Percentiles rank a stretch among this genome's conserved stretches.
These are phyloP conservation scores for Umimayanthus chanpuru DNA, from an alignment of 92 coral and sea anemone species.

Conservation along the genomic window DNA sequence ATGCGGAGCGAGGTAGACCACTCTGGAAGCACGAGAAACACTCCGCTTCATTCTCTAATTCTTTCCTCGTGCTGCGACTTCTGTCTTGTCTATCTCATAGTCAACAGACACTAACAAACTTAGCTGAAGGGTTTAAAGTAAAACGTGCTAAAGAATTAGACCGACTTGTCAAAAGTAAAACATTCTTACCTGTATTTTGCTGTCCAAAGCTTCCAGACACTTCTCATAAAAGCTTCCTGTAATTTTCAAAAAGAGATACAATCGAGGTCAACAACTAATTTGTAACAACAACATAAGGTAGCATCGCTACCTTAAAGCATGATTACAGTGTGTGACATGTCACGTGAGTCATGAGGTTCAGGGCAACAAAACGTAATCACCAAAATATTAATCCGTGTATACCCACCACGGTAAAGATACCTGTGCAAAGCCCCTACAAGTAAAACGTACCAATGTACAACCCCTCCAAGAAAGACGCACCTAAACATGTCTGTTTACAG, in stretches of 20 bases:
- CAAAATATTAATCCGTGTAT: neutral
- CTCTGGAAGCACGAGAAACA: no score
- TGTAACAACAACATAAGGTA: no score
- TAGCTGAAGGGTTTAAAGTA: neutral
- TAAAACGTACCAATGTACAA: neutral
- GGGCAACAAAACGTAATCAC: no score
- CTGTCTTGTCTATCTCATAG: no score
- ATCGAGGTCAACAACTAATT: no score
- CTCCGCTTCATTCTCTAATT: no score
- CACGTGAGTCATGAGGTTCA: no score
- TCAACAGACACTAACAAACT: no score
- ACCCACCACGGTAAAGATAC: neutral
- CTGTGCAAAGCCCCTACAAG: neutral
- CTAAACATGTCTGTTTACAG: neutral
- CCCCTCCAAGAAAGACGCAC: neutral
- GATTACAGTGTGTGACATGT: no score
- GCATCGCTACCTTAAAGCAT: no score
- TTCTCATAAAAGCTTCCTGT: constrained; percentile 45
- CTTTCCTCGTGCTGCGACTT: no score
- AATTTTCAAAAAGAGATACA: neutral
- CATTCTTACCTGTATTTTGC: constrained; percentile 27
- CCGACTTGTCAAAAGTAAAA: neutral
- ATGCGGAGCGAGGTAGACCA: no score
- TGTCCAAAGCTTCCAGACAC: constrained; percentile 39
- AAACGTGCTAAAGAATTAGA: neutral